These are phyloP conservation scores for Phyllotreta cruciferae DNA, from an alignment of 2,888 invertebrate genomes.

Conservation along the genomic window DNA sequence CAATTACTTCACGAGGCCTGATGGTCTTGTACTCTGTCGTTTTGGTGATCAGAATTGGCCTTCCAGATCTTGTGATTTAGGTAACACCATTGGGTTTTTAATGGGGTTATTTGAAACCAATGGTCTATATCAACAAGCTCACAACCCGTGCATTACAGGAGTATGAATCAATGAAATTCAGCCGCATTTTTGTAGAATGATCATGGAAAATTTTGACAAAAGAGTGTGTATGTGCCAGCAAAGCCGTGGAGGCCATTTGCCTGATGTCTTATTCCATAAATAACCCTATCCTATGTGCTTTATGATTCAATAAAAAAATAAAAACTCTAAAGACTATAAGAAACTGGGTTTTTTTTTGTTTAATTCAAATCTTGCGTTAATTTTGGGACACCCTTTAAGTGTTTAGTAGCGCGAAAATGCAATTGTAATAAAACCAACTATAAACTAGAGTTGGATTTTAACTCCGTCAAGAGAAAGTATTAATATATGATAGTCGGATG, in stretches of 20 bases:
- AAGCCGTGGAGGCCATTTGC: not conserved
- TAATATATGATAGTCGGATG: conserved; percentile 20
- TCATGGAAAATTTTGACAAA: not conserved
- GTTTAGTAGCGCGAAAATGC: too few species aligned
- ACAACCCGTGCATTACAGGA: not conserved
- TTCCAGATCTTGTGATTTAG: too few species aligned
- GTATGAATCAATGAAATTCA: not conserved
- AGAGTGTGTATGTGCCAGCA: not conserved
- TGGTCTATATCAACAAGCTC: not conserved
- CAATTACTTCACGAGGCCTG: not conserved
- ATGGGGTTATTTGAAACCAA: not conserved
- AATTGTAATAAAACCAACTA: too few species aligned
- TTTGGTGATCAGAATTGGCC: not conserved
- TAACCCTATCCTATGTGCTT: conserved; percentile 1
- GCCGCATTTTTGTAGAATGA: not conserved
- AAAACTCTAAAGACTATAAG: too few species aligned
- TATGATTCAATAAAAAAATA: not conserved
- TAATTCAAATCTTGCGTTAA: too few species aligned
- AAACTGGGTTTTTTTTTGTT: too few species aligned
- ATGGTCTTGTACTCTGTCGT: not conserved
- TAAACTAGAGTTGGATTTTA: not conserved
- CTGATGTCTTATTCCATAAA: not conserved
- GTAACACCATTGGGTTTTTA: too few species aligned
- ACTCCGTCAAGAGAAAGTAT: conserved; percentile 23
- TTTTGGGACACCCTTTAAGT: too few species aligned